Percentiles rank a stretch among this genome's conserved stretches.
Conservation (phyloP, 1,140 invertebrate species). For the Drosophila kurseongensis region DNA sequence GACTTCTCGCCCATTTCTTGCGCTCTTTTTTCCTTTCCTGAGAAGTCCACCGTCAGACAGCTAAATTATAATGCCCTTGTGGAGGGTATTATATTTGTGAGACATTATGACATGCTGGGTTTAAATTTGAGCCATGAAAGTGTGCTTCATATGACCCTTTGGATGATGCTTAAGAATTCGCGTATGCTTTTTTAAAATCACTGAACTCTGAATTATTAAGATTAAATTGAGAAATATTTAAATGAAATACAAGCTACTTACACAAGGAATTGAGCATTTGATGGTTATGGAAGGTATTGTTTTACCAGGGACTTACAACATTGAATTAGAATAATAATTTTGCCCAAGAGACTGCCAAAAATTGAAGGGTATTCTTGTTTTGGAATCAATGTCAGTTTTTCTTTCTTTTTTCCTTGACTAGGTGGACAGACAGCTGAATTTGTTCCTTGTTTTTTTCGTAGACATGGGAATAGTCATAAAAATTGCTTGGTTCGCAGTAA, state of each 20-base stretch:
- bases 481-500: constrained; percentile 58
- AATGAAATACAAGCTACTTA: too few species aligned
- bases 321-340: too few species aligned
- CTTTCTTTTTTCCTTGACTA: neutral
- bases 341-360: too few species aligned
- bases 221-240: too few species aligned
- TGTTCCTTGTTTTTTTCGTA: neutral
- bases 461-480: constrained; percentile 45
- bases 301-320: too few species aligned
- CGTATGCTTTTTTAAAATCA: neutral
- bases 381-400: neutral
- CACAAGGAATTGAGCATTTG: too few species aligned
- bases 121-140: neutral
- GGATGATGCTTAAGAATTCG: neutral
- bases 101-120: neutral
- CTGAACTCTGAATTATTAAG: too few species aligned
- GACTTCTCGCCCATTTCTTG: neutral
- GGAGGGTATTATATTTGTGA: neutral
- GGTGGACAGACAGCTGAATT: constrained; percentile 1
- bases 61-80: neutral
- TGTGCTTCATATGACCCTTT: neutral
- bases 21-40: neutral
- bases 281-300: too few species aligned
- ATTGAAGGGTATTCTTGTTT: neutral
- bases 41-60: neutral